Base-by-base conservation (phyloP, 2,888 invertebrate genomes). In the Clanis bilineata region DNA sequence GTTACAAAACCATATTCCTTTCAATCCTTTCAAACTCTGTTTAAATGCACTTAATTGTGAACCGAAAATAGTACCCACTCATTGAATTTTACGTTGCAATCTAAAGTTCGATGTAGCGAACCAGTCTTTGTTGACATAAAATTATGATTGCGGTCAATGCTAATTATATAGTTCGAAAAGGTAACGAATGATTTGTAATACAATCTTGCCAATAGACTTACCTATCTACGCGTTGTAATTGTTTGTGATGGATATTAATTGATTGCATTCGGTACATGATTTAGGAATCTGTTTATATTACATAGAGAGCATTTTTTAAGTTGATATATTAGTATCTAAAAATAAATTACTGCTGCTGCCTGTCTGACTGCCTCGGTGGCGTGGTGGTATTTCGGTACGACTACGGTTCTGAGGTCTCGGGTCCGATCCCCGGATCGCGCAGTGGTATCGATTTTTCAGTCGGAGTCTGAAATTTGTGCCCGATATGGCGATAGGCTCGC, bases 121-220 rank as follows among this genome's bases (percentile, higher is more conserved):
- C 18, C 38, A 39, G 21, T 39, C 39, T 56, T 56, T 56, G 56
- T 56, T 56, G 36, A 56, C 56, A 51, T 51, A 51, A 51, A 51
- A 47, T 47, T 12, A 51, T 28, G 47, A 15, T 51, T 51, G 32
- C 51, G 32, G 18, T 51, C 18, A 32, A 32, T 32, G 32, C 51
- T 32, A 51, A 51, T 51, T 28, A 51, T 51, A 51, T 41, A 10
- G 43, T 43, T 57, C 28, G 25, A 28, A 57, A 57, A 43, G 56
- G 41, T 43, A 57, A 57, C 56, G 56, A 57, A 57, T 57, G 56
- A 57, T 57, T 57, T 57, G 56, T 43, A 41, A 57, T 18, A 41
- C 25, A 57, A 57, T 43, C 41, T 43, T 57, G 56, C 56, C 56
- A 57, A 57, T 57, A 25, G 51, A 28, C 51, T 47, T 28, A 28